Base-by-base conservation (phyloP, 1,140 invertebrate species). In the Diachasmimorpha longicaudata region DNA sequence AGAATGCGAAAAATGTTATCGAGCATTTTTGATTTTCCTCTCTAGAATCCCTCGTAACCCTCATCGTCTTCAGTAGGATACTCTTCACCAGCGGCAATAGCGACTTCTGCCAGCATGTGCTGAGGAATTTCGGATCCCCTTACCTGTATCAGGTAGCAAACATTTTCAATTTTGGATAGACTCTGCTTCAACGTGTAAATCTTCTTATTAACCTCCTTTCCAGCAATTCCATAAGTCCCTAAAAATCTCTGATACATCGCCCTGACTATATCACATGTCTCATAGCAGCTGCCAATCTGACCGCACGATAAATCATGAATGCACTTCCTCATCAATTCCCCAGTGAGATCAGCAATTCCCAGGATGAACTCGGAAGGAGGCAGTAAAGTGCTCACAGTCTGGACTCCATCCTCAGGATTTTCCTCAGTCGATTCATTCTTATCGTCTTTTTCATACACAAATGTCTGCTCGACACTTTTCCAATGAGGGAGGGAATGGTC, bases 301-400 rank as follows among this genome's bases (percentile, higher is more conserved):
- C 95, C 95, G 75, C 90, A 90, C 0, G 94, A 93, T 37, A 97
- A 91, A 80, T 93, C 94, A 81, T 95, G 96, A 6, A 98, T 96
- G 74, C 95, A 96, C 79, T 93, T 92, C 73, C 96, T 90, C 96
- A 98, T 97, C 23, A 97, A 83, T 86, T 98, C 96, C 0, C 96
- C 96, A 4, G 96, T 97, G 10, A 97, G 89, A 89, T 98, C 96
- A 8, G 94, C 93, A 48, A 98, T 86, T 0, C 96, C 96, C n/a
- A 97, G 85, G 79, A 97, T 92, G 81, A 93, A 96, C 79, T 96
- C 95, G 46, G 84, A 85, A 0, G 92, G 91, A 13, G 92, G 90
- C 42, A 96, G 83, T 16, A 87, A 77, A 16, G 77, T 80, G 9
- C 72, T 42, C 39, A 80, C 78, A 9, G 79, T 82, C 72, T 77